Percentiles rank a stretch among this genome's conserved stretches.
Conservation (phyloP, 1,140 invertebrate genomes). For the Anastrepha ludens region DNA sequence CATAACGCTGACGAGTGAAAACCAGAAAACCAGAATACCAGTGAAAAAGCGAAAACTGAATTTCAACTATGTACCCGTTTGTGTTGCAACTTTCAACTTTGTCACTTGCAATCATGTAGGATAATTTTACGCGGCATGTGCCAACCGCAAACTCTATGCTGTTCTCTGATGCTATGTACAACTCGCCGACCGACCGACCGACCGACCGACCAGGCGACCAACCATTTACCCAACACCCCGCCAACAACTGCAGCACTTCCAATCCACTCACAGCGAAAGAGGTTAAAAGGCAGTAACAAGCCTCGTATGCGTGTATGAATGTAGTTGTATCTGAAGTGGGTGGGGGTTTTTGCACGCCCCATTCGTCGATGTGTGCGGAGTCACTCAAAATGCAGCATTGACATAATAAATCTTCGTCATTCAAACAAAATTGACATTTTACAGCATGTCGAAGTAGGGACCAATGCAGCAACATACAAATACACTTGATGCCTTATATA, state of each 20-base stretch:
- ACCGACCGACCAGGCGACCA: background rate
- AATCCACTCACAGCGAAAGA: background rate
- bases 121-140: constrained; percentile 41
- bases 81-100: constrained; percentile 45
- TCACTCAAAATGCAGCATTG: constrained; percentile 42
- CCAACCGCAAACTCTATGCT: constrained; percentile 31
- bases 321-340: background rate
- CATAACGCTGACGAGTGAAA: constrained; percentile 31
- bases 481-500: background rate
- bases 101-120: constrained; percentile 45
- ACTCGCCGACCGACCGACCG: background rate
- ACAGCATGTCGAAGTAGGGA: constrained; percentile 64
- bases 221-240: background rate
- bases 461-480: background rate
- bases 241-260: background rate
- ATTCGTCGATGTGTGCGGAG: constrained; percentile 16
- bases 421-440: constrained; percentile 71
- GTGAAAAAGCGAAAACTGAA: constrained; percentile 18
- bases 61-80: constrained; percentile 10
- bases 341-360: background rate
- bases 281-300: constrained; percentile 6
- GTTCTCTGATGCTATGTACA: background rate
- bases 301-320: background rate
- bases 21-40: background rate
- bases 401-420: constrained; percentile 72